Evolutionary conservation across 2,113 vertebrate species (phyloP), one percentile per base, ranked within the genome.

Genomic region (Corythornis cristatus): DNA sequence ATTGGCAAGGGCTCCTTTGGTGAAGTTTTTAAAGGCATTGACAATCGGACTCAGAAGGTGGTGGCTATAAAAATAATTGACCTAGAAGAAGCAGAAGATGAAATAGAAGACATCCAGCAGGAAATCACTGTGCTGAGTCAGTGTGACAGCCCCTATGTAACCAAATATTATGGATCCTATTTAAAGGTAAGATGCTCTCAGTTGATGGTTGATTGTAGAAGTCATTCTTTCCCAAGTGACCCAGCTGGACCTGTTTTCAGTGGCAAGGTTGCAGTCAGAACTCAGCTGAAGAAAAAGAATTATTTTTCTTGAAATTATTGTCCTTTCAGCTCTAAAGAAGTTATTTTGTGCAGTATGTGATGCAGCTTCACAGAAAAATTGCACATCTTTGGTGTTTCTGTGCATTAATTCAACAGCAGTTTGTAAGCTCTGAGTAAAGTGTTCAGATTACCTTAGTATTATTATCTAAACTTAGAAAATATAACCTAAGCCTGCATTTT

Each of bases 31-130:
- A 99, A 99, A 98, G 99, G 99, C 98, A 99, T 99, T 94, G 99
- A 99, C 98, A 99, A 98, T 98, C 98, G 98, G 97, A 99, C 98
- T 96, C 99, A 99, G 97, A 99, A 99, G 97, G 98, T 99, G 76
- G 98, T 99, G 89, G 99, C 99, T 93, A 99, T 99, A 97, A 99
- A 99, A 98, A 99, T 98, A 90, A 99, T 99, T 95, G 99, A 99
- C 96, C 98, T 99, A 91, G 99, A 99, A 97, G 99, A 99, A 97
- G 99, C 99, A 5, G 99, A 99, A 96, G 99, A 99, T 93, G 99
- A 99, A 96, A 99, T 99, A 81, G 99, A 99, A 97, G 99, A 99
- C 96, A 99, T 99, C 96, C 99, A 99, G 68, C 99, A 99, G 96
- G 99, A 99, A 97, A 99, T 99, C 95, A 99, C 99, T 25, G 99